Evolutionary conservation across 2,797 vertebrate genomes (phyloP), one percentile per base, ranked within the genome.

Genomic region (Monodelphis domestica): DNA sequence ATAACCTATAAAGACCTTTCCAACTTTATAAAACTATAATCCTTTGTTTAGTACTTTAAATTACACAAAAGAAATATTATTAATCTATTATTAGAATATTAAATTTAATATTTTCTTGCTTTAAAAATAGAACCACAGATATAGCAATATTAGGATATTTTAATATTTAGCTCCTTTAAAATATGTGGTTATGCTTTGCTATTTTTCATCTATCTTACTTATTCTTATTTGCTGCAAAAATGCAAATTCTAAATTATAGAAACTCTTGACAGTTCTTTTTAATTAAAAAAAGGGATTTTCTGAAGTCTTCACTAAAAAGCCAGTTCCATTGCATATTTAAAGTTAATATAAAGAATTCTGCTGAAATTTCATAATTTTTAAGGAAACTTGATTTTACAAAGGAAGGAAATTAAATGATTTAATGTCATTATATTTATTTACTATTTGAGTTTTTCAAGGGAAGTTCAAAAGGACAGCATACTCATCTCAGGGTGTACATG

Each of bases 301-400:
- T 93, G 93, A 95, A 93, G 91, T 93, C 57, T 96, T 96, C 28
- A 87, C 53, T 29, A 53, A 24, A 92, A 94, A 33, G 88, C 45
- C 26, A 95, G 28, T 87, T 95, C 94, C 91, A 95, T 88, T 95
- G 87, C 53, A 56, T 45, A 91, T 96, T 94, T 90, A 93, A 96
- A 94, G 29, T 89, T 70, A 87, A 1, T 78, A 9, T 50, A 12
- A 12, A 94, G 84, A 94, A 93, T 70, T 91, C 52, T 88, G 26
- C 56, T 91, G 54, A 95, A 95, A 92, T 78, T 56, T 89, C 51
- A 90, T 57, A 87, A 53, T 54, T 92, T 90, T 91, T 89, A 5
- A 92, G 54, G 94, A 97, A 95, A 95, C 50, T 45, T 70, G 11
- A 92, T 95, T 91, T 95, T 55, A 59, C 95, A 93, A 94, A n/a